Base-by-base conservation (phyloP, 1,140 invertebrate genomes). In the Temnothorax nylanderi region DNA sequence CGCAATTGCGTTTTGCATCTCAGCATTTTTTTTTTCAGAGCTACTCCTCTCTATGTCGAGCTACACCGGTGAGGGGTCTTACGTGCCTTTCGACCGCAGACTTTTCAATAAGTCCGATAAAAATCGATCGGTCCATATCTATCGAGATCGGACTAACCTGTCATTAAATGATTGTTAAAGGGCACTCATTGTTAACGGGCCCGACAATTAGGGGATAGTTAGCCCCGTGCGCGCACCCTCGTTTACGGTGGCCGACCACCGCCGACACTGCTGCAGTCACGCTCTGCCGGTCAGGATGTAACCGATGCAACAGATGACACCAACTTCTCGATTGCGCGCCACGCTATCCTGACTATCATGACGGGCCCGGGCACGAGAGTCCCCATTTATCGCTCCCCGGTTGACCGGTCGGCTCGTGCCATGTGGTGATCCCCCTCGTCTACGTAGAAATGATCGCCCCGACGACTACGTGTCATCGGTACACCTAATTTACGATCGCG, bases 291-390 rank as follows among this genome's bases (percentile, higher is more conserved):
- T 41, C 90, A 76, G 82, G 82, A 89, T 88, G 89, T 93, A 94
- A 94, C 94, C 93, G 94, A 94, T 94, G 93, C 94, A 94, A 94
- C 94, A 94, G 94, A 94, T 94, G 94, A 94, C 94, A 94, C 93
- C 90, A 89, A 88, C 90, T 92, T 90, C 89, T 77, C 89, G 89
- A 88, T 90, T 86, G 87, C 88, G 86, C 88, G 84, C 91, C 92
- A 86, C 88, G 92, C 91, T 62, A 60, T 71, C 71, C 89, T 34
- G 34, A 18, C 65, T 81, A 90, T 91, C 87, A 75, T 69, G 80
- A 87, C 65, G 72, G 80, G 37, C 13, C 54, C 75, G 77, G 67
- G 69, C 51, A 84, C 49, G 91, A 91, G 91, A 90, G 88, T 87
- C 89, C 89, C 89, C 87, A 84, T 91, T 93, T 91, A 89, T 87